phyloP scores from a whole-genome alignment of 2,888 invertebrate genomes.

The Cantharis lateralis region DNA sequence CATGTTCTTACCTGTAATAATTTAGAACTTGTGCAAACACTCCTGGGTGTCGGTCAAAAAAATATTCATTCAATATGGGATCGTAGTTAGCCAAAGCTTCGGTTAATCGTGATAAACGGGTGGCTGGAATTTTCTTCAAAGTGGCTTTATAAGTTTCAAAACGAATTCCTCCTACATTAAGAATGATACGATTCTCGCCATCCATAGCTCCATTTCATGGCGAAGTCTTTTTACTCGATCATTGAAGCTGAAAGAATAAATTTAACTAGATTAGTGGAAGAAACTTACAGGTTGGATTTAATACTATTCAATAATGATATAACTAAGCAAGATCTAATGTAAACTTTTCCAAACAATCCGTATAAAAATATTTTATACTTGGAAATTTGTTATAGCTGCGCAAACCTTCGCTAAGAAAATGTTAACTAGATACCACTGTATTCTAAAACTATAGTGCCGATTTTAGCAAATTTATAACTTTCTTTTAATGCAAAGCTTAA shows the following conservation, averaged over 20 bases:
- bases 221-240: constrained; percentile 20
- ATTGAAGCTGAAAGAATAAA: constrained; percentile 21
- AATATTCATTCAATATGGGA: constrained; percentile 87
- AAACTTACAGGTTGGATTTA: neutral
- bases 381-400: too few species aligned
- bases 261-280: neutral
- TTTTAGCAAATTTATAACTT: too few species aligned
- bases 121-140: constrained; percentile 88
- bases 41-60: constrained; percentile 86
- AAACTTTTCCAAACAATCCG: neutral
- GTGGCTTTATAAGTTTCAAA: constrained; percentile 80
- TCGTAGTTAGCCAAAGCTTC: constrained; percentile 89
- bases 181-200: constrained; percentile 90
- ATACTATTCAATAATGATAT: neutral
- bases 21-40: constrained; percentile 89
- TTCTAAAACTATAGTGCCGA: too few species aligned
- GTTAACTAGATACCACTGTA: too few species aligned
- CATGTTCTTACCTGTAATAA: constrained; percentile 70
- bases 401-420: too few species aligned
- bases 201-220: constrained; percentile 64
- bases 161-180: constrained; percentile 90
- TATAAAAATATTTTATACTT: too few species aligned
- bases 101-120: constrained; percentile 78
- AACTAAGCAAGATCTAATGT: neutral
- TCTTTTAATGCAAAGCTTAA: too few species aligned